Evolutionary conservation across 2,113 vertebrate genomes (phyloP).

Genomic region (Varanus komodoensis): DNA sequence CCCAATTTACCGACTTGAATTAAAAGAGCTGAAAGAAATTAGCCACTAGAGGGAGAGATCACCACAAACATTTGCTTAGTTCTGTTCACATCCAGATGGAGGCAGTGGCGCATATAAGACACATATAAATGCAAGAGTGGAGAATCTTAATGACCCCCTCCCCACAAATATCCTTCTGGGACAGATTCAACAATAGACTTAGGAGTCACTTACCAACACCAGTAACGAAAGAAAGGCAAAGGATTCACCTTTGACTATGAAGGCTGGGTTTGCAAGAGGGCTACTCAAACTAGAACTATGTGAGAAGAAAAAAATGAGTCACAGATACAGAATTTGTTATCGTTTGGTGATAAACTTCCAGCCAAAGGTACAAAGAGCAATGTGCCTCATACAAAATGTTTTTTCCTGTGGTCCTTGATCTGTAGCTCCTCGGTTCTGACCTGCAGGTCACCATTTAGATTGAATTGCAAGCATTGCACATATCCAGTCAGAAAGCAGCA

Average conservation of each 20-base stretch:
- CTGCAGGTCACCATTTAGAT: not conserved
- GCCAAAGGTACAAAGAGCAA: not conserved
- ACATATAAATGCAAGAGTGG: not conserved
- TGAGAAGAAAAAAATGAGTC: not conserved
- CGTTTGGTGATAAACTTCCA: not conserved
- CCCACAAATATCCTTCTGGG: not conserved
- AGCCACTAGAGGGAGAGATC: conserved; percentile 23
- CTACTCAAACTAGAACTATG: not conserved
- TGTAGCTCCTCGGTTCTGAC: not conserved
- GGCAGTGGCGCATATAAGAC: conserved; percentile 13
- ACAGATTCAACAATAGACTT: not conserved
- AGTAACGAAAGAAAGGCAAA: not conserved
- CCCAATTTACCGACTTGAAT: not conserved
- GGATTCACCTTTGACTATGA: not conserved
- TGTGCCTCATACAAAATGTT: not conserved
- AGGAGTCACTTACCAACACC: not conserved
- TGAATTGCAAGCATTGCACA: not conserved
- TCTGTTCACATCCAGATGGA: conserved; percentile 5
- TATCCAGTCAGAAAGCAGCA: not conserved
- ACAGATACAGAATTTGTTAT: not conserved
- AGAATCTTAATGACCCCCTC: not conserved
- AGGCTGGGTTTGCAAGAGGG: not conserved
- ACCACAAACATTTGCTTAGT: conserved; percentile 11
- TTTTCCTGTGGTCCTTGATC: not conserved
- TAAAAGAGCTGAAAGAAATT: conserved; percentile 32